Evolutionary conservation across 2,797 vertebrate species (phyloP).

Genomic region (Silurus aristotelis): DNA sequence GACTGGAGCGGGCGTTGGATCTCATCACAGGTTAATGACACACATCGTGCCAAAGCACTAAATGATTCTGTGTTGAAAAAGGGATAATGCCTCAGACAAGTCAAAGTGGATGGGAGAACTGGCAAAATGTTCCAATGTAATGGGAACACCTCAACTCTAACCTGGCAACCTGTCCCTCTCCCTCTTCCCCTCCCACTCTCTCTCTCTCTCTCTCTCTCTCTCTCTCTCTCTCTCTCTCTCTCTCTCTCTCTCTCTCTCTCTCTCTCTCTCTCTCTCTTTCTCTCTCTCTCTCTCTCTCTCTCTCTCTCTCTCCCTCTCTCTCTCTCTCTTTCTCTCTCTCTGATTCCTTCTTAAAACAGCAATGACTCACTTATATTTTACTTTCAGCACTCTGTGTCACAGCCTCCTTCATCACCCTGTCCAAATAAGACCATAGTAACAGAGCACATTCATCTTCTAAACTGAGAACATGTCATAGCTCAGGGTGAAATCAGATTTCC

Average conservation of each 20-base stretch:
- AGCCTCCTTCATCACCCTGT: slow-evolving; percentile 55
- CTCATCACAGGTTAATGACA: slow-evolving; percentile 56
- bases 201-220: no score
- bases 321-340: no score
- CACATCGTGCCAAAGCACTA: slow-evolving; percentile 54
- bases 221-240: no score
- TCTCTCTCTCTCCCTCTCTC: no score
- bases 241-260: neutral
- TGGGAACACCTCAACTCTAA: slow-evolving; percentile 34
- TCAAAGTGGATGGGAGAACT: slow-evolving; percentile 51
- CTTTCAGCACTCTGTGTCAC: slow-evolving; percentile 52
- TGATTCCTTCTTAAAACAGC: slow-evolving; percentile 36
- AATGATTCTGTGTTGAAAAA: slow-evolving; percentile 60
- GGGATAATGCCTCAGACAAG: slow-evolving; percentile 53
- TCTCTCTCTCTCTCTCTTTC: neutral
- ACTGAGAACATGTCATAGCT: slow-evolving; percentile 55
- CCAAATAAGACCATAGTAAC: slow-evolving; percentile 59
- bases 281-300: no score
- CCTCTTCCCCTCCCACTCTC: no score
- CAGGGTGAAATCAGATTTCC: slow-evolving; percentile 58
- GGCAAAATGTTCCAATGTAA: slow-evolving; percentile 40
- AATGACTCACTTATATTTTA: slow-evolving; percentile 58
- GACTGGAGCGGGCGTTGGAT: slow-evolving; percentile 50
- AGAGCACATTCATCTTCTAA: slow-evolving; percentile 60
- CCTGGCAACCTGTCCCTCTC: neutral